phyloP scores from a whole-genome alignment of 2,888 invertebrate genomes.

The Dione juno region DNA sequence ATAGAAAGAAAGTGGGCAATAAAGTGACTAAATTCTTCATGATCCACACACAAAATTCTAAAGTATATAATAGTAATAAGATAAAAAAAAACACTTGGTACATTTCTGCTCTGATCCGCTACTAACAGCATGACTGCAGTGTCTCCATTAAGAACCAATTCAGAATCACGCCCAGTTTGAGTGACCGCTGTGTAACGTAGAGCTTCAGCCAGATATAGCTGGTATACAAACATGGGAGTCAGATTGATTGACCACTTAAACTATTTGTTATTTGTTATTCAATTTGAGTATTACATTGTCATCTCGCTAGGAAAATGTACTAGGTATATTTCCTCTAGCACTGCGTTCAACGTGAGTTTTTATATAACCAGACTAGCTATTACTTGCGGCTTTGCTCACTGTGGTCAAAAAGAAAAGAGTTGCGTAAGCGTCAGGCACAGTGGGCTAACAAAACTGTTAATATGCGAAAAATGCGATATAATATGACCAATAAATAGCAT shows the following conservation, averaged over 20 bases:
- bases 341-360: too few species aligned
- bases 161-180: neutral
- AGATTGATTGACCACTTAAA: neutral
- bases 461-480: too few species aligned
- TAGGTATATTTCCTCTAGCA: too few species aligned
- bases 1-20: too few species aligned
- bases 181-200: constrained; percentile 2
- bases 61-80: neutral
- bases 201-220: neutral
- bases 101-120: neutral
- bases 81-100: neutral
- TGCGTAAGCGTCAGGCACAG: too few species aligned
- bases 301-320: neutral
- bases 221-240: neutral
- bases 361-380: too few species aligned
- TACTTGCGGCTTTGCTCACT: too few species aligned
- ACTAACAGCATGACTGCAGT: constrained; percentile 10
- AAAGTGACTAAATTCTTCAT: too few species aligned
- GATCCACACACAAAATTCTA: too few species aligned
- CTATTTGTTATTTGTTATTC: constrained; percentile 1
- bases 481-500: too few species aligned
- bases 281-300: neutral
- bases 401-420: too few species aligned
- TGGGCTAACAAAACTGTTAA: too few species aligned
- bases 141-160: neutral